A percentile compares a stretch with the other conserved stretches of the same genome.
Evolutionary conservation across 1,140 invertebrate species (phyloP).

Genomic region (Habropoda laboriosa): DNA sequence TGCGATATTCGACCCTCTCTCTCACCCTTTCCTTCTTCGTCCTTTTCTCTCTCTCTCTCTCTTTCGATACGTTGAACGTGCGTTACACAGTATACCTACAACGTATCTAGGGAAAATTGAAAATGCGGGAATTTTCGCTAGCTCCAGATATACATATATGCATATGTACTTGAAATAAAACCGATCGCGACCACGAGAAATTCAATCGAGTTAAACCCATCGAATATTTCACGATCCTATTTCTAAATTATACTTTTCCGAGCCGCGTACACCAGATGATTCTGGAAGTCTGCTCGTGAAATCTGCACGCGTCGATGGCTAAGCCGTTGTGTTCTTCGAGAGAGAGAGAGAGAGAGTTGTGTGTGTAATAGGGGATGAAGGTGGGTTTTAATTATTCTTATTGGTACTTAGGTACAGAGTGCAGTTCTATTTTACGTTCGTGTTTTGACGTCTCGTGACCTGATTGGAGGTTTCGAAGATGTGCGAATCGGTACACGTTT

Average conservation of each 20-base stretch:
- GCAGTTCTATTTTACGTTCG: too few species aligned
- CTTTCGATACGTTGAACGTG: conserved; percentile 5
- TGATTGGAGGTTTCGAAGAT: too few species aligned
- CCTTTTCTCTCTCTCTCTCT: background rate
- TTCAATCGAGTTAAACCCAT: conserved; percentile 24
- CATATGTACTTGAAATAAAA: background rate
- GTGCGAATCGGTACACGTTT: too few species aligned
- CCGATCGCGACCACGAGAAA: background rate
- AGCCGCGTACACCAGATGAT: background rate
- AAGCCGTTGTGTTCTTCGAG: too few species aligned
- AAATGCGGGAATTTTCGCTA: background rate
- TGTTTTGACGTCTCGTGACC: too few species aligned
- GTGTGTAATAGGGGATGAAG: too few species aligned
- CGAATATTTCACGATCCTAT: conserved; percentile 10
- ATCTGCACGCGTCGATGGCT: too few species aligned
- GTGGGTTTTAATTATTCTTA: too few species aligned
- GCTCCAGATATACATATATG: background rate
- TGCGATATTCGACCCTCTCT: conserved; percentile 9
- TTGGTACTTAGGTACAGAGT: too few species aligned
- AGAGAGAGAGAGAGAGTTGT: too few species aligned
- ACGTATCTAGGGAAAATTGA: conserved; percentile 23
- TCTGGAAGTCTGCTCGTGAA: background rate
- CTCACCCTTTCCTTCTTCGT: background rate
- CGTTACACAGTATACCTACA: background rate
- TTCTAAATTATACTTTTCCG: conserved; percentile 9